Base-by-base conservation (phyloP, 2,797 vertebrate species). In the Gallirallus australis region DNA sequence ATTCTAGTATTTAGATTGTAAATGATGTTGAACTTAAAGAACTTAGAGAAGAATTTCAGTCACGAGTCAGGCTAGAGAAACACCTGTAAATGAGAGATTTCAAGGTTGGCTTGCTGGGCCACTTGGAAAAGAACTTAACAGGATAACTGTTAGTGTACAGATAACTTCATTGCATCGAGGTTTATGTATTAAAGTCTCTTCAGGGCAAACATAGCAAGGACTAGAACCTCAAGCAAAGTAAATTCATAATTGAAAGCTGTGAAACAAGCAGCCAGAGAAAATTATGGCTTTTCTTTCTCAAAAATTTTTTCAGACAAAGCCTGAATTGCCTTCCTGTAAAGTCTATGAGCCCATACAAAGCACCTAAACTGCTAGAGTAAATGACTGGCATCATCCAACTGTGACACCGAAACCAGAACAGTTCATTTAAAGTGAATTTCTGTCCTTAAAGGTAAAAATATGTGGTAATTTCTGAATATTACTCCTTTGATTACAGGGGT, bases 371-470 rank as follows among this genome's bases (percentile, higher is more conserved):
- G 15, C 66, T 79, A 40, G 28, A 60, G 8, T 12, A 54, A 19
- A 65, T 52, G 60, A 17, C 53, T 78, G 53, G 70, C 52, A 75
- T 64, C 50, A 57, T 60, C 0, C 39, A 11, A 11, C 24, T 63
- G 4, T 1, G 2, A 8, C 10, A 33, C 0, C 0, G 39, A 66
- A 73, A 73, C 23, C 39, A 48, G 12, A 78, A 35, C 21, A 33
- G 12, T 11, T 73, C 16, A 12, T 70, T 80, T 24, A 37, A 72
- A 81, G 20, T 30, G 6, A 66, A 24, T 50, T 70, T 77, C 47
- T 64, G 25, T n/a, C 53, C 16, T 24, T 52, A 24, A 65, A 40
- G 12, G n/a, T 61, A 25, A 80, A 91, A 69, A 12, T 18, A 2
- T 1, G 0, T 33, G 31, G 24, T 54, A 30, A 42, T 60, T 91